Conservation (phyloP, 1,140 invertebrate genomes). For the Pogonomyrmex barbatus region DNA sequence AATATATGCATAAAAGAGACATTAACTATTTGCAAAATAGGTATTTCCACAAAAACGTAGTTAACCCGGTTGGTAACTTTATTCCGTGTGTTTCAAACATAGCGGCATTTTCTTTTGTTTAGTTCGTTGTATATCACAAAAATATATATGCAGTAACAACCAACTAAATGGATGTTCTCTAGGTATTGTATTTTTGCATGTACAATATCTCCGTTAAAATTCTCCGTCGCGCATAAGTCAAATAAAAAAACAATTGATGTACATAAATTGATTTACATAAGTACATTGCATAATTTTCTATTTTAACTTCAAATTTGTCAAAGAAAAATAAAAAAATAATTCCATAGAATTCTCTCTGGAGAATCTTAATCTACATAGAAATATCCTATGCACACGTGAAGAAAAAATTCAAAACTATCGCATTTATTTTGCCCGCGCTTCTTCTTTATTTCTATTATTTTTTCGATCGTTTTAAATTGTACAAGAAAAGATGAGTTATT, state of each 20-base stretch:
- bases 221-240: not conserved
- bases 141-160: not conserved
- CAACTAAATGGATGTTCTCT: not conserved
- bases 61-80: constrained; percentile 17
- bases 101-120: not conserved
- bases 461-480: not conserved
- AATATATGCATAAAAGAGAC: constrained; percentile 8
- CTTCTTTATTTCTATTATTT: not conserved
- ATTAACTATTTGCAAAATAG: constrained; percentile 11
- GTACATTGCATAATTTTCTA: not conserved
- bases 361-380: not conserved
- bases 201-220: constrained; percentile 18
- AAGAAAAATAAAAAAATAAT: not conserved
- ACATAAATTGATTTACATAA: not conserved
- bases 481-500: not conserved
- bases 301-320: not conserved
- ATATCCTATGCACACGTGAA: not conserved
- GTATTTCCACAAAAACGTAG: not conserved
- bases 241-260: not conserved
- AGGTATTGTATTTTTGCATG: not conserved
- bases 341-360: not conserved
- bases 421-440: not conserved
- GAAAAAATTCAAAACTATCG: not conserved
- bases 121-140: constrained; percentile 4
- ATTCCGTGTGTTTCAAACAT: not conserved